Evolutionary conservation across 2,888 invertebrate species (phyloP), one percentile per base, ranked within the genome.

Genomic region (Noctua pronuba): DNA sequence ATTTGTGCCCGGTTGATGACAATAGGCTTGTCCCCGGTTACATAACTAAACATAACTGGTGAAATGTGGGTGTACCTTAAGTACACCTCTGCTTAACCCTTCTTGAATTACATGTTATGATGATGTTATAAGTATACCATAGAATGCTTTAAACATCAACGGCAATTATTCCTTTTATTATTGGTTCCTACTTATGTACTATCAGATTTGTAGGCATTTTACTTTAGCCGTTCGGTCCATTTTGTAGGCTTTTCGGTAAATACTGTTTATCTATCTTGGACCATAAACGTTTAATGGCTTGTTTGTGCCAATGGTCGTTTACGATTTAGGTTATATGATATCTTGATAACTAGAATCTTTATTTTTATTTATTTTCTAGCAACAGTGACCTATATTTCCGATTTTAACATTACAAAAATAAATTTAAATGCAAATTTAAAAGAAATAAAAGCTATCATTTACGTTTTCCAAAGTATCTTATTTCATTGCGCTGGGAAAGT

Each of bases 241-340:
- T 83, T 49, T 41, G 77, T 49, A 44, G 49, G 52, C 65, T 66
- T 69, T 60, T 18, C 49, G 0, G 79, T 58, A 69, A 84, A 78
- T 49, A 78, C 52, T 60, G 52, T 79, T 8, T 84, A 58, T 84
- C 52, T 66, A 58, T 60, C 67, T 72, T 41, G 46, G 41, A 49
- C 79, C 65, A 84, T 84, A 79, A 86, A 86, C 41, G 28, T 84
- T 84, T 83, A 87, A 80, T 64, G 67, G 55, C 81, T 77, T 80
- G 81, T 85, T 80, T 80, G 74, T 77, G 74, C 73, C 58, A 55
- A 73, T 70, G 41, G 66, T 21, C 72, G 65, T 72, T 87, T 73
- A 73, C 58, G 73, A 83, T 73, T 31, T 64, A 58, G 52, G 73
- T 73, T 73, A 85, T 38, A 72, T 80, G 70, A 80, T 74, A 72